These are phyloP conservation scores for Passer domesticus DNA, from an alignment of 2,113 vertebrate species.

Conservation along the genomic window DNA sequence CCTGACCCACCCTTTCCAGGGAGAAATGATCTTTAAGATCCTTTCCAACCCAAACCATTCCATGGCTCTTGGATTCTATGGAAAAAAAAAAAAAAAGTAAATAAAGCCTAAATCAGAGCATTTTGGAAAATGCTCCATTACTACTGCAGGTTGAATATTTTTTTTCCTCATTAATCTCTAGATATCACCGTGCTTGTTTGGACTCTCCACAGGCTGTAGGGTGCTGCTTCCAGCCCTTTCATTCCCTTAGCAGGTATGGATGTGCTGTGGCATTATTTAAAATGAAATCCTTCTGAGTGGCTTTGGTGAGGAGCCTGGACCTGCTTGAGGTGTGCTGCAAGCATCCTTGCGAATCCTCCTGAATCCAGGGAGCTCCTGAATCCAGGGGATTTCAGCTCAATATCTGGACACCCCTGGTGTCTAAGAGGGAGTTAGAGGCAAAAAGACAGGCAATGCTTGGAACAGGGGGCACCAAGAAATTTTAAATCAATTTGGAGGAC, in stretches of 20 bases:
- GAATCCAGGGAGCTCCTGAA: background rate
- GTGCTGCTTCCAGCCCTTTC: background rate
- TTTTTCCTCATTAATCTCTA: background rate
- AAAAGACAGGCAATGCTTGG: background rate
- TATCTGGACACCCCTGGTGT: background rate
- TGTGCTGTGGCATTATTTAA: background rate
- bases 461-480: background rate
- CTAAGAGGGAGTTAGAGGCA: background rate
- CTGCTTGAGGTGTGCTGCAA: background rate
- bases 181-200: background rate
- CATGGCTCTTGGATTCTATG: background rate
- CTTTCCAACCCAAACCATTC: background rate
- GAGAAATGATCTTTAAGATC: fast-evolving
- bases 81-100: background rate
- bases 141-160: background rate
- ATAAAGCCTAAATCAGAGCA: background rate
- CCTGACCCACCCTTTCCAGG: fast-evolving
- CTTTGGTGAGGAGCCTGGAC: background rate
- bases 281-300: background rate
- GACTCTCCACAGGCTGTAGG: background rate
- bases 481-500: background rate
- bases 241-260: background rate
- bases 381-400: background rate
- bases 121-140: background rate
- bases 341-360: background rate